Evolutionary conservation across 2,888 invertebrate genomes (phyloP).

Genomic region (Trichopoda pennipes): DNA sequence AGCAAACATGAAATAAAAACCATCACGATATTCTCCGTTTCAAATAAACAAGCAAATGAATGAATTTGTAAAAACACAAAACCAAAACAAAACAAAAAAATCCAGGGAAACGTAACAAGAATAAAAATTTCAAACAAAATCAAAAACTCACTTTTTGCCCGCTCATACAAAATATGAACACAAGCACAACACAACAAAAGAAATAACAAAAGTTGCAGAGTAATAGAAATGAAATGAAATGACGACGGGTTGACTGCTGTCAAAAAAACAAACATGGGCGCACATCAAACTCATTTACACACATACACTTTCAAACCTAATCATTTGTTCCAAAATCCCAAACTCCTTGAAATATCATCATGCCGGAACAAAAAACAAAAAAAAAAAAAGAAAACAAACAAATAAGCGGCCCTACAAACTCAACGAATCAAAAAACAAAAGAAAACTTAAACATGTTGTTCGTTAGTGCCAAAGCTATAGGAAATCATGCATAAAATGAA

Average conservation of each 20-base stretch:
- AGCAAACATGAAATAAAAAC: slow-evolving; percentile 45
- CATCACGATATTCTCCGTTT: slow-evolving; percentile 34
- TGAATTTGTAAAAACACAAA: slow-evolving; percentile 62
- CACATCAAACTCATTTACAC: slow-evolving; percentile 66
- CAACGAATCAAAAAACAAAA: slow-evolving; percentile 42
- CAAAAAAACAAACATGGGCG: slow-evolving; percentile 80
- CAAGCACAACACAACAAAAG: slow-evolving; percentile 57
- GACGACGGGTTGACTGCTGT: slow-evolving; percentile 81
- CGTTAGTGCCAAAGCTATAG: slow-evolving; percentile 52
- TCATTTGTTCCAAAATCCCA: slow-evolving; percentile 36
- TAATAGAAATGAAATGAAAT: slow-evolving; percentile 79
- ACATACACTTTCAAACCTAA: slow-evolving; percentile 54
- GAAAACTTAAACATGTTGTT: slow-evolving; percentile 24
- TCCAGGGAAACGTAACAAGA: slow-evolving; percentile 10
- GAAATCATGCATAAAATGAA: slow-evolving; percentile 61
- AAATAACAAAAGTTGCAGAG: slow-evolving; percentile 76
- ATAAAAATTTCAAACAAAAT: slow-evolving; percentile 47
- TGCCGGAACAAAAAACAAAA: too few relatives aligned
- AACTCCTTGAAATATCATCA: slow-evolving; percentile 25
- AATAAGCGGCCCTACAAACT: slow-evolving; percentile 47
- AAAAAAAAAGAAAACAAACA: too few relatives aligned
- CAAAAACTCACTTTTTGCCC: slow-evolving; percentile 41
- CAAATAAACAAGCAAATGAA: slow-evolving; percentile 62
- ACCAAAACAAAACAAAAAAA: neutral
- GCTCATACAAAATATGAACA: slow-evolving; percentile 55